Evolutionary conservation across 2,888 invertebrate species (phyloP), one percentile per base, ranked within the genome.

Genomic region (Oxyteleia sp.): DNA sequence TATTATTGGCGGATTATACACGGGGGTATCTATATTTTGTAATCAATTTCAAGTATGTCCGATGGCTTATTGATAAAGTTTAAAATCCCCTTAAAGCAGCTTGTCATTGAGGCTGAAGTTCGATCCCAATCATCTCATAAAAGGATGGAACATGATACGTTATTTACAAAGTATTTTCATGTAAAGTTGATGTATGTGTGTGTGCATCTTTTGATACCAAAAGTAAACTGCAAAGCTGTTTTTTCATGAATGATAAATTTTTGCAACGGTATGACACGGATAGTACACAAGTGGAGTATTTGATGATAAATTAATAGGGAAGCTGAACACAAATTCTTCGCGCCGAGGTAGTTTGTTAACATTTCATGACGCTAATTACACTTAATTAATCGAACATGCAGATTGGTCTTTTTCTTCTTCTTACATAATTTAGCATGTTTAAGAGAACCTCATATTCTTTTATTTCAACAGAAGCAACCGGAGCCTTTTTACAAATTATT

Each of bases 61-160:
- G 59, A 53, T 61, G 35, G 68, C 51, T 76, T 68, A 61, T 76
- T 76, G 76, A 68, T 61, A 68, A 76, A 76, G 68, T 76, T 68
- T 26, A 13, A 61, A 76, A 61, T 53, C 35, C 35, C 68, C 51
- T 76, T 76, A 76, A 76, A 76, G 61, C 61, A 68, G 68, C 68
- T 61, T 76, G 76, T 76, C 76, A 53, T 51, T 63, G 61, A 45
- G 8, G 13, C 45, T 53, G 38, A 61, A 76, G 59, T 53, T 68
- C 59, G 45, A 69, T 45, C 68, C 29, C 43, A 68, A 68, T 68
- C 76, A 68, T 76, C 53, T 69, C 55, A 63, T 69, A 78, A 78
- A 61, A 45, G 53, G 45, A 63, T 43, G 18, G 38, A 63, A 59
- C 29, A 43, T 55, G 59, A 53, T 69, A 69, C 38, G 45, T 53